phyloP scores from a whole-genome alignment of 2,888 invertebrate genomes.

The Platycnemis pennipes region DNA sequence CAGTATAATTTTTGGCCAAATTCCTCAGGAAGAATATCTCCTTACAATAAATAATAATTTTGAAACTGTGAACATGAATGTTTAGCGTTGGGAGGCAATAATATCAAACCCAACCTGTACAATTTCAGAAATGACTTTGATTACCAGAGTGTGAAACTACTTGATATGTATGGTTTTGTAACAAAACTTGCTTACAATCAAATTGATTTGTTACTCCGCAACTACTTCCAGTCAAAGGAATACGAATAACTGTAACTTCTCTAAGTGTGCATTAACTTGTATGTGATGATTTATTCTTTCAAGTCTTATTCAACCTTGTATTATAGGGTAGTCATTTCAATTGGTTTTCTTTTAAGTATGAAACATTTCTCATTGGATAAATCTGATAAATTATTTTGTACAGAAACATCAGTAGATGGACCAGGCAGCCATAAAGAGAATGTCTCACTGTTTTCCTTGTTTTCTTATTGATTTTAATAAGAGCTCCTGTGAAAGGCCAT shows the following conservation, averaged over 20 bases:
- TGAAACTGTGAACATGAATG: constrained; percentile 53
- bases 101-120: constrained; percentile 62
- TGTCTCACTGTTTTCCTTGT: neutral
- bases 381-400: constrained; percentile 60
- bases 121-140: constrained; percentile 66
- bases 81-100: constrained; percentile 65
- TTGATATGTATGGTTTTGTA: constrained; percentile 68
- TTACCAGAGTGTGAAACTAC: constrained; percentile 66
- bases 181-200: constrained; percentile 68
- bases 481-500: constrained; percentile 55
- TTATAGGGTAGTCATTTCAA: constrained; percentile 1
- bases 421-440: constrained; percentile 22
- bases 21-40: constrained; percentile 41
- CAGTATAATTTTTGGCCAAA: constrained; percentile 44
- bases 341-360: constrained; percentile 17
- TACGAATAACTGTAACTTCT: constrained; percentile 52
- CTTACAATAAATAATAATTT: constrained; percentile 51
- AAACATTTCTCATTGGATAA: constrained; percentile 11
- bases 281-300: neutral
- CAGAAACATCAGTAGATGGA: constrained; percentile 44
- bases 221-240: constrained; percentile 51
- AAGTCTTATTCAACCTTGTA: constrained; percentile 35
- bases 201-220: constrained; percentile 61
- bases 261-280: constrained; percentile 24
- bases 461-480: constrained; percentile 37